These are phyloP conservation scores for Melieria omissa DNA, from an alignment of 2,888 invertebrate genomes.

Conservation along the genomic window DNA sequence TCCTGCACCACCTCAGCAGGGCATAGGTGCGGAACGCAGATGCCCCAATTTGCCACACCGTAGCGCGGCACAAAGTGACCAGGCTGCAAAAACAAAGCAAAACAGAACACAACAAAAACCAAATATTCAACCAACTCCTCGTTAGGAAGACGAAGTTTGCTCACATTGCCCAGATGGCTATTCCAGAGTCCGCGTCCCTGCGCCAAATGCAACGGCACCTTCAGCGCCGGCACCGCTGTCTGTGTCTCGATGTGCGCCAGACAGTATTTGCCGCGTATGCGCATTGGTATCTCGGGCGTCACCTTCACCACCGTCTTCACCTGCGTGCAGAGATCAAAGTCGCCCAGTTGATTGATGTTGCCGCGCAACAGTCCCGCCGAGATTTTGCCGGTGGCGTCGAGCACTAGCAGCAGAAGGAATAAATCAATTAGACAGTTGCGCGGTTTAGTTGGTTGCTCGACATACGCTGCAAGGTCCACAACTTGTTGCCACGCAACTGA, in stretches of 20 bases:
- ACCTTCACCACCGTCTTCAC: conserved; percentile 71
- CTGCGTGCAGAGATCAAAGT: conserved; percentile 76
- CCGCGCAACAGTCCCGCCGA: conserved; percentile 77
- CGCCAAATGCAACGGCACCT: conserved; percentile 73
- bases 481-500: conserved; percentile 75
- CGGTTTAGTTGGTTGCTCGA: conserved; percentile 42
- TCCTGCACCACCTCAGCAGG: conserved; percentile 69
- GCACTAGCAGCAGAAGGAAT: conserved; percentile 68
- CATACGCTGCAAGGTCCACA: conserved; percentile 81
- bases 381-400: conserved; percentile 78
- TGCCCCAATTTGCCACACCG: conserved; percentile 77
- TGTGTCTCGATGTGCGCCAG: conserved; percentile 74
- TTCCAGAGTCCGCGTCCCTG: conserved; percentile 75
- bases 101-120: neutral
- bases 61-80: conserved; percentile 79
- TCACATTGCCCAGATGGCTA: conserved; percentile 74
- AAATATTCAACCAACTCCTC: neutral
- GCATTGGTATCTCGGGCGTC: conserved; percentile 71
- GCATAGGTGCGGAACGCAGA: conserved; percentile 76
- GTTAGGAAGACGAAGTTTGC: conserved; percentile 43
- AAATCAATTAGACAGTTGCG: too few species aligned
- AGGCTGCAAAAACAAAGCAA: conserved; percentile 68
- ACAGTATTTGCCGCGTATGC: conserved; percentile 78
- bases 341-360: conserved; percentile 77
- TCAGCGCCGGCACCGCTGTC: conserved; percentile 71